phyloP scores from a whole-genome alignment of 2,797 vertebrate species.

The Arvicola amphibius region DNA sequence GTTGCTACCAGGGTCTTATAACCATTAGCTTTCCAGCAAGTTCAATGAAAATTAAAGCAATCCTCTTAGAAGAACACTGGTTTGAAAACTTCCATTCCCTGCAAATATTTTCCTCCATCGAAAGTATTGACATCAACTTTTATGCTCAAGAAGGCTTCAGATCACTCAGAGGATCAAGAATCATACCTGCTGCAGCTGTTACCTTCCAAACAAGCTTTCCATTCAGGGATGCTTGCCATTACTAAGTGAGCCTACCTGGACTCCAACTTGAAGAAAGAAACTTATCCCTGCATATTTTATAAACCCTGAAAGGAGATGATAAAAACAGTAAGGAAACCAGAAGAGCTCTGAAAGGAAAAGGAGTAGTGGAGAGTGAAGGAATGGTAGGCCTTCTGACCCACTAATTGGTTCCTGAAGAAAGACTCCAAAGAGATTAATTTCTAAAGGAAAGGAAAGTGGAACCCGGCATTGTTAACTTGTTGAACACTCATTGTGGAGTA shows the following conservation, averaged over 20 bases:
- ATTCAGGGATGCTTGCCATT: background rate
- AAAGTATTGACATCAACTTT: conserved; percentile 59
- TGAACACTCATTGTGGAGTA: conserved; percentile 59
- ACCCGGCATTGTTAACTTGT: conserved; percentile 55
- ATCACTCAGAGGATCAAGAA: background rate
- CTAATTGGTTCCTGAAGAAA: conserved; percentile 67
- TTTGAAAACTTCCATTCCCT: conserved; percentile 62
- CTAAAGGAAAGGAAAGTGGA: conserved; percentile 31
- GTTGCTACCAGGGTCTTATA: background rate
- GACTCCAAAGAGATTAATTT: conserved; percentile 57
- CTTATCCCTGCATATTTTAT: conserved; percentile 35
- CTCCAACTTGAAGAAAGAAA: conserved; percentile 23
- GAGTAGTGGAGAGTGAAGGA: conserved; percentile 53
- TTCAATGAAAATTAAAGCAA: conserved; percentile 39
- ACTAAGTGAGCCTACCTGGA: background rate
- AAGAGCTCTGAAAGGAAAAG: background rate
- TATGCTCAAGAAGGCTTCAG: background rate
- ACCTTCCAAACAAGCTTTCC: conserved; percentile 2
- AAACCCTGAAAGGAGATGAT: conserved; percentile 27
- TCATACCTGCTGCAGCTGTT: conserved; percentile 7
- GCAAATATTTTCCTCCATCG: background rate
- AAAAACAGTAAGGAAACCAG: background rate
- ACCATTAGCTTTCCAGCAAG: conserved; percentile 36
- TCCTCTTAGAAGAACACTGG: background rate
- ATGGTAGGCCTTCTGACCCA: conserved; percentile 63